phyloP scores from a whole-genome alignment of 2,888 invertebrate genomes.

The Limnephilus marmoratus region DNA sequence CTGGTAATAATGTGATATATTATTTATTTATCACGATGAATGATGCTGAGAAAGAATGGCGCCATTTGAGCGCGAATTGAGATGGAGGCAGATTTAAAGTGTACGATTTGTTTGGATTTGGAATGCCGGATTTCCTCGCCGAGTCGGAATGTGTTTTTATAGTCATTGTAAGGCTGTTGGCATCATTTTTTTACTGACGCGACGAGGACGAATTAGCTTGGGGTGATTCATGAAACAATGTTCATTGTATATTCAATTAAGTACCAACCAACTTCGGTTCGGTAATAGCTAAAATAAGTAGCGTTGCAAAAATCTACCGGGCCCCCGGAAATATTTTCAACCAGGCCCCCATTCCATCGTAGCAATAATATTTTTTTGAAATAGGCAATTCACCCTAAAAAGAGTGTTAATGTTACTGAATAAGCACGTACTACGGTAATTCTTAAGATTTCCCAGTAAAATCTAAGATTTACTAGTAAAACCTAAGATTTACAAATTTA shows the following conservation, averaged over 20 bases:
- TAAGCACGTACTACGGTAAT: no score
- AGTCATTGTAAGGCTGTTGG: constrained; percentile 47
- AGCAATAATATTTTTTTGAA: background rate
- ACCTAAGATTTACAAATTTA: no score
- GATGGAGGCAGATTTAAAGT: constrained; percentile 37
- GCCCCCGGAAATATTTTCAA: background rate
- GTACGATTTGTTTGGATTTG: background rate
- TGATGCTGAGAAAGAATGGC: background rate
- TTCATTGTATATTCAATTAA: background rate
- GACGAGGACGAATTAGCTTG: background rate
- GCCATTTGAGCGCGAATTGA: constrained; percentile 40
- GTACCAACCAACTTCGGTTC: background rate
- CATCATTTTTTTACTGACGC: constrained; percentile 26
- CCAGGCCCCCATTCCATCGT: background rate
- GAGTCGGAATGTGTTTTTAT: constrained; percentile 26
- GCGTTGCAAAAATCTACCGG: background rate
- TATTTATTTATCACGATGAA: background rate
- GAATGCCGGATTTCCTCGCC: constrained; percentile 65
- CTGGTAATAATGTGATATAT: background rate
- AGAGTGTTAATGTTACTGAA: no score
- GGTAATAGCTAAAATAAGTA: background rate
- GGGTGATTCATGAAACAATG: background rate
- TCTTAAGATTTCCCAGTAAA: no score
- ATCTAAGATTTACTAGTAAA: no score
- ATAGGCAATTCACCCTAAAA: no score